Evolutionary conservation across 2,888 invertebrate species (phyloP), one percentile per base, ranked within the genome.

Genomic region (Escarpia spicata): DNA sequence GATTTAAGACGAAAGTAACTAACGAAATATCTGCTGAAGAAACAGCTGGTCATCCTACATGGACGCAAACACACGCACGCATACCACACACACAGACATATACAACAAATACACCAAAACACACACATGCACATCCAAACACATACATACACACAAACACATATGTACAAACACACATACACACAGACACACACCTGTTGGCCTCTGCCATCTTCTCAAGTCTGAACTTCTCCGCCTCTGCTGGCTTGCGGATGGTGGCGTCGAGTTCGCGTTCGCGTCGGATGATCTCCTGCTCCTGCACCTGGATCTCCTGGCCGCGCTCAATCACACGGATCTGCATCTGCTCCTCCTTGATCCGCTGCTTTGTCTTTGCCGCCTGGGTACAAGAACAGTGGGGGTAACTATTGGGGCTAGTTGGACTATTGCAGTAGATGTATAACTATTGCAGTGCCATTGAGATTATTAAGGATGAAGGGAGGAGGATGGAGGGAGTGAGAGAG

Each of bases 121-220:
- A 92, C 26, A 58, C 15, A 91, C 9, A 45, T 26, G 9, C 43
- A 52, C 58, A 91, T 15, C 15, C 43, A 52, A 9, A 52, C 52
- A 52, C 52, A 52, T 15, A 52, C 8, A 52, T 15, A 52, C 52
- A 52, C 8, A 52, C 52, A 52, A 9, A 52, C 52, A 52, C 52
- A 52, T 15, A 52, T 10, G 10, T 9, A 45, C 45, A 45, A 45
- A 45, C 45, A 45, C 45, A 45, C 45, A 2, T 10, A 45, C 45
- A 45, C 45, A 45, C 45, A 45, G 8, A 45, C 45, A 45, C 45
- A 26, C 37, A 89, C 94, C 93, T 98, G 96, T 99, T 98, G 9
- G 99, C 99, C 96, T 99, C 99, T 0, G 99, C 99, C 93, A 99
- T 96, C 96, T 98, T 99, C 96, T 99, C 99, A 95, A 99, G 97